Base-by-base conservation (phyloP, 2,797 vertebrate genomes). In the Haliaeetus albicilla region DNA sequence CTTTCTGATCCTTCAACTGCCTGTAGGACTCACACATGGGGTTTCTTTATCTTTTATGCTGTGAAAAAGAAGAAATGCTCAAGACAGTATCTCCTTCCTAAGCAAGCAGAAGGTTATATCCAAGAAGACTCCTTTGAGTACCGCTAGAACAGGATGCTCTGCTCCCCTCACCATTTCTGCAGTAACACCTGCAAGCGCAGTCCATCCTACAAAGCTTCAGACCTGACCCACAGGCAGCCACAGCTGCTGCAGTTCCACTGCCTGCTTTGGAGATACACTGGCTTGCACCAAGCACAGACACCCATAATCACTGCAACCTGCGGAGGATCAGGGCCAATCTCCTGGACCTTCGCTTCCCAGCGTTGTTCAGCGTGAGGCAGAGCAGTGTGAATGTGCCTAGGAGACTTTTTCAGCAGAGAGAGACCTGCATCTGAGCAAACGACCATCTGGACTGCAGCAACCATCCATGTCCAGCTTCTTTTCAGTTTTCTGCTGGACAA, bases 11-110 rank as follows among this genome's bases (percentile, higher is more conserved):
- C 70, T 75, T 54, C 46, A 74, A 1, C 25, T 51, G 57, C 37
- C 18, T 0, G 4, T 1, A 63, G 16, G 23, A 63, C 37, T 84
- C 27, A 27, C 20, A 48, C 4, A 9, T 2, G 5, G 35, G 2
- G 5, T 18, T 68, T 75, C 39, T 48, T 54, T 44, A 9, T 41
- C 48, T 75, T 43, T 59, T 13, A 78, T 0, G 2, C 0, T 35
- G 54, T 61, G 43, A 49, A 39, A 63, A 60, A 74, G 53, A 49
- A 65, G 18, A 60, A 85, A 92, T 33, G 16, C 27, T 43, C 2
- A 3, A 37, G 63, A 37, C 24, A 48, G 22, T 14, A 41, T 15
- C 19, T 65, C 28, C 30, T 49, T 43, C 39, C 43, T 35, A 75
- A 68, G 33, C 25, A 78, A 35, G 41, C 25, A 78, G 54, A 57